A percentile compares a stretch with the other conserved stretches of the same genome.
phyloP scores from a whole-genome alignment of 2,888 invertebrate species.

The Bombyx huttoni region DNA sequence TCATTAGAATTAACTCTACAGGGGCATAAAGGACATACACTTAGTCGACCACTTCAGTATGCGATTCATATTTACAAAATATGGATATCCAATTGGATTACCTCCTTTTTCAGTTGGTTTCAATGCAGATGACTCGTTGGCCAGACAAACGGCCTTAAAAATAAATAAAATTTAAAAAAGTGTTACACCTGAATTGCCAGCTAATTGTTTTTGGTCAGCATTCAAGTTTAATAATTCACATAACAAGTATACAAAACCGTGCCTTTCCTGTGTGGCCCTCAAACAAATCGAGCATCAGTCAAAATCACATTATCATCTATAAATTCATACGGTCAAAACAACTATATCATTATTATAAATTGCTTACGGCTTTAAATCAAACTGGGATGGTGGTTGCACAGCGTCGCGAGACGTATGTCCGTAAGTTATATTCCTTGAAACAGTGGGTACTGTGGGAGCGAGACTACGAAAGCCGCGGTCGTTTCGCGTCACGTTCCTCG shows the following conservation, averaged over 20 bases:
- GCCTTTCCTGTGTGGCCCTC: too few species aligned
- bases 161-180: too few species aligned
- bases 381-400: slow-evolving; percentile 31
- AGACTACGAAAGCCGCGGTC: slow-evolving; percentile 83
- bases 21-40: slow-evolving; percentile 41
- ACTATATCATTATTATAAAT: not conserved
- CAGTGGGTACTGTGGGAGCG: slow-evolving; percentile 5
- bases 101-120: not conserved
- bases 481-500: slow-evolving; percentile 76
- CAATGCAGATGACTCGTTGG: not conserved
- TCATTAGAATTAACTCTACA: slow-evolving; percentile 43
- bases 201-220: too few species aligned
- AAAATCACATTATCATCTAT: too few species aligned
- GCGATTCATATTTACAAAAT: slow-evolving; percentile 37
- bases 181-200: too few species aligned
- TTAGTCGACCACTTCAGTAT: slow-evolving; percentile 26
- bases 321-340: not conserved
- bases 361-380: slow-evolving; percentile 6
- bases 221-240: too few species aligned
- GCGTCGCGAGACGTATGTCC: slow-evolving; percentile 33
- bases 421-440: slow-evolving; percentile 55
- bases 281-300: too few species aligned
- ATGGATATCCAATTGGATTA: slow-evolving; percentile 12
- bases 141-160: too few species aligned
- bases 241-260: too few species aligned